Evolutionary conservation across 2,888 invertebrate species (phyloP).

Genomic region (Torymus aiolomorphi): DNA sequence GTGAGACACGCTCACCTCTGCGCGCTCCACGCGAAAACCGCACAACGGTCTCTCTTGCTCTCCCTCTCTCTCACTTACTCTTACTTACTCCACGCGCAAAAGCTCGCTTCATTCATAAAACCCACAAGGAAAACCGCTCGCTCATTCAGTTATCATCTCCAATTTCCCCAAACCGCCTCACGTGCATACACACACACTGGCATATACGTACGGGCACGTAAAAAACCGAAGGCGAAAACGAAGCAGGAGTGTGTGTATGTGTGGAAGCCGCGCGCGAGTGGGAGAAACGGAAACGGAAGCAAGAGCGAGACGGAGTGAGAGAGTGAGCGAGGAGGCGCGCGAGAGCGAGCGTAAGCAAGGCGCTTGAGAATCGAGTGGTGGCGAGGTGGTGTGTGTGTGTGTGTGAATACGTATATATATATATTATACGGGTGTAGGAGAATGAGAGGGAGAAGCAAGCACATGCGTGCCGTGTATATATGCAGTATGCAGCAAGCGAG

Average conservation of each 20-base stretch:
- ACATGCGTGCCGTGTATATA: background rate
- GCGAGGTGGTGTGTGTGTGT: no score
- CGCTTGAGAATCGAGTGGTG: slow-evolving; percentile 26
- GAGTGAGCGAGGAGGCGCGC: slow-evolving; percentile 28
- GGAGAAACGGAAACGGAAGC: slow-evolving; percentile 58
- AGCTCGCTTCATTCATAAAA: slow-evolving; percentile 52
- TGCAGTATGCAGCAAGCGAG: no score
- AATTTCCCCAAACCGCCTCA: slow-evolving; percentile 48
- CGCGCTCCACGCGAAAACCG: slow-evolving; percentile 5
- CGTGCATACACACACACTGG: background rate
- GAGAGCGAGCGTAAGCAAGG: slow-evolving; percentile 15
- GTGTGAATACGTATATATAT: no score
- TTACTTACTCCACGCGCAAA: slow-evolving; percentile 17
- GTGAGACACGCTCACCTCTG: background rate
- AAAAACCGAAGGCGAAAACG: slow-evolving; percentile 1
- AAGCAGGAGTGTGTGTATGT: slow-evolving; percentile 8
- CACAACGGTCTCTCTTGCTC: slow-evolving; percentile 13
- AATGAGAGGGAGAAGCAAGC: background rate
- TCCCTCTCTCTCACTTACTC: no score
- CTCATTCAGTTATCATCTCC: slow-evolving; percentile 56
- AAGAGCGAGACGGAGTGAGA: slow-evolving; percentile 48
- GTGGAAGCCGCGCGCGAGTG: slow-evolving; percentile 40
- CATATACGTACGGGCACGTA: no score
- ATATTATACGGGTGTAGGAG: no score
- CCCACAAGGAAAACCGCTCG: slow-evolving; percentile 54